Conservation (phyloP, 2,113 vertebrate genomes). For the Neogobius melanostomus region DNA sequence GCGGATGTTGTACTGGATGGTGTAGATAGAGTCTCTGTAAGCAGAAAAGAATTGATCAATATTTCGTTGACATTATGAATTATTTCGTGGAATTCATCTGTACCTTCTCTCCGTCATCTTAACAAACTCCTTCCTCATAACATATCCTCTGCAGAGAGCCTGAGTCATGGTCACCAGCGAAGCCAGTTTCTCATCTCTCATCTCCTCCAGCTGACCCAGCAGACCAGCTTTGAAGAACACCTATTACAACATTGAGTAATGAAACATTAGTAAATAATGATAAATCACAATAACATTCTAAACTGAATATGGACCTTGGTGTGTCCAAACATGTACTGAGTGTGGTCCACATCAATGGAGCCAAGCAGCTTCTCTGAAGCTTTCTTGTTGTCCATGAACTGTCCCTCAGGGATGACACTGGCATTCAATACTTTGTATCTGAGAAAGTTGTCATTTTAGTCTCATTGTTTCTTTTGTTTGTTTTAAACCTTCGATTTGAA, state of each 20-base stretch:
- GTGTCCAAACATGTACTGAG: constrained; percentile 83
- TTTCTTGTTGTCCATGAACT: no score
- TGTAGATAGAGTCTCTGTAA: constrained; percentile 80
- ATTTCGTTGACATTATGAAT: neutral
- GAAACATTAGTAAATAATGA: no score
- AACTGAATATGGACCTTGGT: constrained; percentile 76
- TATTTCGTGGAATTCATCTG: neutral
- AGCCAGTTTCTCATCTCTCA: constrained; percentile 90
- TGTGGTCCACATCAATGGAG: no score
- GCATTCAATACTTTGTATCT: no score
- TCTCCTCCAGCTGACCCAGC: constrained; percentile 88
- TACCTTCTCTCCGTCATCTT: constrained; percentile 76
- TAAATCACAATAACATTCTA: no score
- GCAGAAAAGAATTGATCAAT: neutral
- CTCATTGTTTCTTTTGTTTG: no score
- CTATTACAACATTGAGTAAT: constrained; percentile 54
- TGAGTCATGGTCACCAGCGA: constrained; percentile 77
- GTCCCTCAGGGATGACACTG: no score
- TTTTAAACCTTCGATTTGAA: no score
- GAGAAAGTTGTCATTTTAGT: no score
- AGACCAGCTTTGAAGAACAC: constrained; percentile 97
- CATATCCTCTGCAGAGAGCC: constrained; percentile 65
- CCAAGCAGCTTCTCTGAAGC: no score
- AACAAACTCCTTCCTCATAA: constrained; percentile 73
- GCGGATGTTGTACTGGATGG: constrained; percentile 82